Evolutionary conservation across 2,113 vertebrate genomes (phyloP).

Genomic region (Engraulis encrasicolus): DNA sequence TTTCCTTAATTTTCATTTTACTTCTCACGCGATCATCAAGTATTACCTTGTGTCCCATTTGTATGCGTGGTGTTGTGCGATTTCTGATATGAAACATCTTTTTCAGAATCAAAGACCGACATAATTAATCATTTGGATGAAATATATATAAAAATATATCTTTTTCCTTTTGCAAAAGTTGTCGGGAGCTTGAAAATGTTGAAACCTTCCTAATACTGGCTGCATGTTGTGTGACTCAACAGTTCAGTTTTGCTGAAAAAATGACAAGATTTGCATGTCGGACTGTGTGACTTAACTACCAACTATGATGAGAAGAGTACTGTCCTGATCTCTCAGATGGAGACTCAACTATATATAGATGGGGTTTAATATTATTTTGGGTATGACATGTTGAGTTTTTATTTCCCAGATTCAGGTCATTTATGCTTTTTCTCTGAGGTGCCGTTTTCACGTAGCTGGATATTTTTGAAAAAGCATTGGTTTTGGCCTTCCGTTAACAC

Average conservation of each 20-base stretch:
- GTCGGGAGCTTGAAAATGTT: not conserved
- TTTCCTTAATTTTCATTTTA: conserved; percentile 26
- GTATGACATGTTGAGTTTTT: not conserved
- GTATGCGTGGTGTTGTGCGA: not conserved
- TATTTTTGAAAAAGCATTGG: no score
- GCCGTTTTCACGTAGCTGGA: no score
- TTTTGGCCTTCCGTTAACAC: no score
- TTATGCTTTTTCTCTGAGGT: not conserved
- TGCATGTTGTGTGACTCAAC: not conserved
- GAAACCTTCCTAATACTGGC: not conserved
- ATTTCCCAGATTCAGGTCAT: not conserved
- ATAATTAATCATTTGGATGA: no score
- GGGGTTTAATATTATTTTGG: not conserved
- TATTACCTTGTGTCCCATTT: not conserved
- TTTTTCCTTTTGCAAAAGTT: not conserved
- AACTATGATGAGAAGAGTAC: not conserved
- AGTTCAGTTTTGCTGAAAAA: not conserved
- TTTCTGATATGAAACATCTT: no score
- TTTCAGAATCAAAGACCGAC: no score
- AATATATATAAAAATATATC: not conserved
- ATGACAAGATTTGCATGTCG: not conserved
- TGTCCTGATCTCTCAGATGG: not conserved
- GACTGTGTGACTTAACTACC: not conserved
- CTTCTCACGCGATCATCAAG: not conserved
- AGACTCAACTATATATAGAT: not conserved